Percentiles rank a stretch among this genome's conserved stretches.
phyloP scores from a whole-genome alignment of 2,888 invertebrate genomes.

The Altica lythri region DNA sequence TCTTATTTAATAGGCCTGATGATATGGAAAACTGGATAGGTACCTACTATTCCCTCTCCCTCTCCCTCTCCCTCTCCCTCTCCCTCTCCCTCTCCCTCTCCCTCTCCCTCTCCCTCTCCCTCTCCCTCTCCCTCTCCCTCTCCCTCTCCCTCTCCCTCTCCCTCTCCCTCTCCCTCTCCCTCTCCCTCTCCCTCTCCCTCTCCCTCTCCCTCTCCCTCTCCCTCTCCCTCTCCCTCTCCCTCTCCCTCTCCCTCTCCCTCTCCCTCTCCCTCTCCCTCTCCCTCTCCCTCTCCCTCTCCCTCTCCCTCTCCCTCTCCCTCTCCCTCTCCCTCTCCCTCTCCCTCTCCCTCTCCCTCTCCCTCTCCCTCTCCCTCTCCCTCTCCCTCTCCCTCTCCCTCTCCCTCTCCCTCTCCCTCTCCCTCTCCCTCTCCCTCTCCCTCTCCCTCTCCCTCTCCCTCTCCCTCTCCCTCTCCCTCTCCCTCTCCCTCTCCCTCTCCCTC shows the following conservation, averaged over 20 bases:
- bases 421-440: slow-evolving; percentile 1
- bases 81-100: slow-evolving; percentile 2
- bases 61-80: background rate
- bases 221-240: slow-evolving; percentile 1
- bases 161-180: slow-evolving; percentile 3
- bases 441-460: slow-evolving; percentile 2
- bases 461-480: slow-evolving; percentile 2
- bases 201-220: slow-evolving; percentile 2
- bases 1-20: too few relatives aligned
- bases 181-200: slow-evolving; percentile 1
- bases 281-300: slow-evolving; percentile 3
- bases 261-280: slow-evolving; percentile 3
- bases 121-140: slow-evolving; percentile 3
- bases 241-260: slow-evolving; percentile 3
- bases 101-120: slow-evolving; percentile 1
- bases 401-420: slow-evolving; percentile 3
- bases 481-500: slow-evolving; percentile 1
- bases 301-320: slow-evolving; percentile 1
- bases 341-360: slow-evolving; percentile 1
- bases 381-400: slow-evolving; percentile 3
- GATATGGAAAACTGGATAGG: too few relatives aligned
- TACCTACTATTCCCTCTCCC: background rate
- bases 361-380: slow-evolving; percentile 3
- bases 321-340: slow-evolving; percentile 2
- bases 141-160: slow-evolving; percentile 3